Base-by-base conservation (phyloP, 2,888 invertebrate species). In the Ectemnius continuus region DNA sequence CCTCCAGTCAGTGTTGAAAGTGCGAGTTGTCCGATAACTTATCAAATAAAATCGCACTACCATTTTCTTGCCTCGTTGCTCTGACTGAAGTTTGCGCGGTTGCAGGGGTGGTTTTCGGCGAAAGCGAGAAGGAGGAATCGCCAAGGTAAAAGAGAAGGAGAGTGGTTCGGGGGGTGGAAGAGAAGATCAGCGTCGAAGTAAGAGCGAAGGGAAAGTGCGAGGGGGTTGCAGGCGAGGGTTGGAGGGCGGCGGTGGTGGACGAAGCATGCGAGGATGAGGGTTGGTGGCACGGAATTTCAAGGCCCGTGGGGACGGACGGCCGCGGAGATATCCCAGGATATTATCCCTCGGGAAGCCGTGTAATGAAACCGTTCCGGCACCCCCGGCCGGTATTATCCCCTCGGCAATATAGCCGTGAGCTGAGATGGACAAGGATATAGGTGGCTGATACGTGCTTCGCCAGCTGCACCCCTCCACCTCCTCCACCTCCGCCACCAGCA, bases 321-420 rank as follows among this genome's bases (percentile, higher is more conserved):
- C 82, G 81, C 82, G 81, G 82, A 81, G 84, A 83, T 81, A 87
- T 86, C 84, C 84, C 78, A 78, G 86, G 85, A 86, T 87, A 88
- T 89, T 88, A 88, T 88, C 87, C 87, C 89, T 85, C 84, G 85
- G 85, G 88, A 88, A 87, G 86, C 87, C 86, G 84, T 85, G 87
- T 90, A 90, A 91, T 90, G 90, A 90, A 90, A 90, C 85, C 88
- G 88, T 90, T 90, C 88, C 86, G 85, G 85, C 87, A 86, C 87
- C 88, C 88, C 88, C 87, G 82, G n/a, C 16, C 82, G 82, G 84
- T 85, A 87, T 86, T 83, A 87, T 85, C 85, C 84, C 75, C 83
- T 79, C 79, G 80, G 81, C 82, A 79, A 80, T 83, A 83, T 78
- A 84, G 78, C 72, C 76, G 58, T 23, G 61, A 70, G 52, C 52